Evolutionary conservation across 1,140 invertebrate species (phyloP), one percentile per base, ranked within the genome.

Genomic region (Homalodisca vitripennis): DNA sequence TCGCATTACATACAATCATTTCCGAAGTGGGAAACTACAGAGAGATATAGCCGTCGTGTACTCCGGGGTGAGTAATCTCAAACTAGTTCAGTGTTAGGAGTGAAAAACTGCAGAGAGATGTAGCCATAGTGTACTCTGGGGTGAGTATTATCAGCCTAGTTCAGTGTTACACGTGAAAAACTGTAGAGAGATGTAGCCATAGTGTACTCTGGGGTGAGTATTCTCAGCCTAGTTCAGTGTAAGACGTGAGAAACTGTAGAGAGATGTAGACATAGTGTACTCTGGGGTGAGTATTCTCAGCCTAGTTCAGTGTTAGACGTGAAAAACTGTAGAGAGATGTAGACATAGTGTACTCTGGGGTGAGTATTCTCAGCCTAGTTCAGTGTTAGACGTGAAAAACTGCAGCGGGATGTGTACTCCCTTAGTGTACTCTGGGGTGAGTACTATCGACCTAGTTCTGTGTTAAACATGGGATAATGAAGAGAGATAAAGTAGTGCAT

Each of bases 1-100:
- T 12, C 75, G 77, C 46, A 75, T 80, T 17, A 80, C 80, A 0
- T 75, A 80, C 51, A 77, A 78, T 67, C 77, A 81, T 67, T 80
- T 80, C 68, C 74, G 72, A 34, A 77, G 75, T 47, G 71, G 77
- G 63, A 71, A 76, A 12, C 29, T 51, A 10, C 69, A 68, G 66
- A 77, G 77, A 29, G 78, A 80, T 46, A 75, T 80, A 32, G 67
- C 53, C 2, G 20, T 24, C 26, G 48, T 69, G 2, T 69, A 68
- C 57, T 66, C 63, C 13, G 68, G 57, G 55, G 64, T 63, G n/a
- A 63, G 70, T 71, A 77, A 75, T 76, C 64, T 53, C 48, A 53
- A 53, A 53, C 10, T 53, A 20, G 48, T 53, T 53, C 12, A 13
- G 12, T 53, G 20, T 41, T 17, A 41, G 34, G n/a, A 77, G 75